Base-by-base conservation (phyloP, 2,113 vertebrate genomes). In the Rallus limicola region DNA sequence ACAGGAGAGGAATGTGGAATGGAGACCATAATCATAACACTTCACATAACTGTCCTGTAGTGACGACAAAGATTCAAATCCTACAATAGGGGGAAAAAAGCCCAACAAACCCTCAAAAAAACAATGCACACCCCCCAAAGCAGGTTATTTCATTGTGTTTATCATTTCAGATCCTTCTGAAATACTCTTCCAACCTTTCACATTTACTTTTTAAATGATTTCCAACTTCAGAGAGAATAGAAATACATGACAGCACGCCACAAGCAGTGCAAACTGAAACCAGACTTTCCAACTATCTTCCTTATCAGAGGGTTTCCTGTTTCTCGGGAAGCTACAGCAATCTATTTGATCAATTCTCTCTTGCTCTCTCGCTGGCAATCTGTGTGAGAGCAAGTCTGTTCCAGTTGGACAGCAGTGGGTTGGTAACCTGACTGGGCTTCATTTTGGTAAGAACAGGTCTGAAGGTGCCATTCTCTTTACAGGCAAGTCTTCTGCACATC, bases 371-470 rank as follows among this genome's bases (percentile, higher is more conserved):
- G 13, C 52, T 53, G 52, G 52, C 52, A 53, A 53, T 53, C 52
- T 53, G 25, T 53, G 52, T 53, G 26, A 81, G 36, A 65, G 16
- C 50, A 69, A 70, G 59, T 16, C 52, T 63, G 46, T 40, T 31
- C 40, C 56, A n/a, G 26, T 63, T n/a, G 34, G 13, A 38, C 11
- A 56, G 38, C 2, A 20, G 12, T n/a, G 38, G 46, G 11, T 20
- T n/a, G 46, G 13, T 20, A 26, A 62, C 16, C 36, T 0, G 0
- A 72, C 53, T 20, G 19, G 18, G 17, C 14, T 65, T 44, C 11
- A 4, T 6, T 42, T 59, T 33, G 0, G 0, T 26, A 72, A 74
- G 42, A 63, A 56, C 0, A 0, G 8, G 36, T 64, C 42, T 60
- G n/a, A 74, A 74, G 36, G 28, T n/a, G 10, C 16, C 13, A n/a